Base-by-base conservation (phyloP, 2,888 invertebrate genomes). In the Thelaira solivaga region DNA sequence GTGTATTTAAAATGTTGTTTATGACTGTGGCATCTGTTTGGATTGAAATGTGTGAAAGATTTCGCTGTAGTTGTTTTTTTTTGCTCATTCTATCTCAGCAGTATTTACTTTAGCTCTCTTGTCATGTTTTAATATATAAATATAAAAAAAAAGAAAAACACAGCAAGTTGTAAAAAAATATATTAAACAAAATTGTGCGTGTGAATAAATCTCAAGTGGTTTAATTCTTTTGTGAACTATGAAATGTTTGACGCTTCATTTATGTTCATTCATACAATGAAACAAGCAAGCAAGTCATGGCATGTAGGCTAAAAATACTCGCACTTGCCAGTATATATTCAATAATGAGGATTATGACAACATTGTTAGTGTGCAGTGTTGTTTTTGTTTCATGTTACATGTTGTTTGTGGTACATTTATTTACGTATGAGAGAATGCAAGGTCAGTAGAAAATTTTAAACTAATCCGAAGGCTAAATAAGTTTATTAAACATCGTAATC, bases 121-220 rank as follows among this genome's bases (percentile, higher is more conserved):
- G 26, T 64, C 18, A 11, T 47, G 29, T 65, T 64, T 47, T 39
- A 20, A 16, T 39, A 45, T 18, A 34, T 31, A 39, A 16, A 18
- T 26, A 16, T 7, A 62, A 62, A 11, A 43, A 4, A 4, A 22
- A 62, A 13, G 8, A n/a, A 29, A 59, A 4, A 20, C 2, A 29
- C 5, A 43, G n/a, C 36, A 22, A 39, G 49, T 10, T 18, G 51
- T 24, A 68, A 34, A 59, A 59, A 53, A 10, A 53, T 8, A 6
- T 6, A 51, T 7, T 43, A 31, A 31, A 47, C 41, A 74, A 65
- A 62, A 64, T 43, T 75, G 65, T 76, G 76, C 76, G 76, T 76
- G 61, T 76, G 59, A 76, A 76, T 76, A 76, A 76, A 76, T 76
- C 76, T 71, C 71, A 76, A 76, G 76, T 71, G 76, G 64, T 71